Percentiles rank a stretch among this genome's conserved stretches.
Evolutionary conservation across 2,113 vertebrate species (phyloP).

Genomic region (Toxotes jaculatrix): DNA sequence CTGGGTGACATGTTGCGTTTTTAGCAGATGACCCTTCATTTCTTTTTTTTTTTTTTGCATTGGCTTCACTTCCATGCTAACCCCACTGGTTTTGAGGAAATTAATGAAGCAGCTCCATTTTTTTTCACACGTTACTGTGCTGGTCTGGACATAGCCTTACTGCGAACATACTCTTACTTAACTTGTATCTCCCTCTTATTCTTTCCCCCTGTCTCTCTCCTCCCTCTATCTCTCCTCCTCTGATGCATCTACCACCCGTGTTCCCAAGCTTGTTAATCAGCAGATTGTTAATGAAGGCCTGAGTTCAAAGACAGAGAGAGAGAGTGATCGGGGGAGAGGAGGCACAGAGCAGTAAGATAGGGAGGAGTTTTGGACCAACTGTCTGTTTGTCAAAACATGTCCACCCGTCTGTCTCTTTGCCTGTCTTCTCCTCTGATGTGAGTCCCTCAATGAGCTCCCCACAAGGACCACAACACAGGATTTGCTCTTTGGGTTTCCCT

Average conservation of each 20-base stretch:
- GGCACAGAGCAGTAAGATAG: slow-evolving; percentile 63
- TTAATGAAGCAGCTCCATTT: background rate
- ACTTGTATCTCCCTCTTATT: slow-evolving; percentile 37
- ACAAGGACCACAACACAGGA: slow-evolving; percentile 74
- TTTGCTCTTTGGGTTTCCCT: slow-evolving; percentile 79
- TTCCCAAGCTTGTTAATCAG: slow-evolving; percentile 81
- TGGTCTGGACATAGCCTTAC: slow-evolving; percentile 22
- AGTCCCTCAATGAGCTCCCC: slow-evolving; percentile 75
- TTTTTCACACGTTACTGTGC: slow-evolving; percentile 21
- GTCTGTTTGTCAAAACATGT: slow-evolving; percentile 83
- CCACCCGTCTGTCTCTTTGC: slow-evolving; percentile 69
- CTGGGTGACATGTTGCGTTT: background rate
- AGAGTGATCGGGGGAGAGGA: slow-evolving; percentile 47
- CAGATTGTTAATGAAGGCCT: slow-evolving; percentile 82
- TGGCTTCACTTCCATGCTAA: background rate
- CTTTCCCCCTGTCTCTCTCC: slow-evolving; percentile 25
- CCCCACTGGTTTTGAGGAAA: slow-evolving; percentile 5
- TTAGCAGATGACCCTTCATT: background rate
- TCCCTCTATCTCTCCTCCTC: slow-evolving; percentile 47
- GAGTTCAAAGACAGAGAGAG: slow-evolving; percentile 77
- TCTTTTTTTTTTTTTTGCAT: background rate
- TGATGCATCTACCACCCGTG: slow-evolving; percentile 67
- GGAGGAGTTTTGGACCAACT: slow-evolving; percentile 79
- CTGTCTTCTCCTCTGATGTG: slow-evolving; percentile 71
- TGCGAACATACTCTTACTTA: slow-evolving; percentile 16